Percentiles rank a stretch among this genome's conserved stretches.
These are phyloP conservation scores for Campylorhamphus procurvoides DNA, from an alignment of 2,113 vertebrate genomes.

Conservation along the genomic window DNA sequence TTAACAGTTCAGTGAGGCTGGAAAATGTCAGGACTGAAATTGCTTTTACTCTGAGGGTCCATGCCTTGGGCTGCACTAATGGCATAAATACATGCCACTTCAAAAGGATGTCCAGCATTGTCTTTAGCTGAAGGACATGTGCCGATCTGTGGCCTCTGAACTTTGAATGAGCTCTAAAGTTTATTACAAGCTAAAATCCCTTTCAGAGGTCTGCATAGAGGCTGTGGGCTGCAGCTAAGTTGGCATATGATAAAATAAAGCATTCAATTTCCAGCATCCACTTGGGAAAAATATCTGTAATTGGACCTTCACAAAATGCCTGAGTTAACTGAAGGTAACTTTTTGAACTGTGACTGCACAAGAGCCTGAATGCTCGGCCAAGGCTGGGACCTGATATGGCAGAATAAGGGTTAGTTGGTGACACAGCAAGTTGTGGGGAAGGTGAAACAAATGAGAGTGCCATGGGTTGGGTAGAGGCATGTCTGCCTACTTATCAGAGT, in stretches of 20 bases:
- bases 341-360: neutral
- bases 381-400: neutral
- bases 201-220: neutral
- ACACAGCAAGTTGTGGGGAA: neutral
- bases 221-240: neutral
- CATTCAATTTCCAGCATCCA: neutral
- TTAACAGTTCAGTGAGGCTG: neutral
- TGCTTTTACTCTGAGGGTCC: neutral
- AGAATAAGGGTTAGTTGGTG: neutral
- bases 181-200: neutral
- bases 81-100: neutral
- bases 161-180: neutral
- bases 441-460: neutral
- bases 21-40: neutral
- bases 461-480: neutral
- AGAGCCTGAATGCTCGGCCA: neutral
- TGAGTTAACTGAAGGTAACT: conserved; percentile 47
- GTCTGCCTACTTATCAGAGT: neutral
- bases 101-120: neutral
- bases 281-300: neutral
- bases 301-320: neutral
- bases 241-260: neutral
- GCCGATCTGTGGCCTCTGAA: neutral
- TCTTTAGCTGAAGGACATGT: neutral
- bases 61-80: neutral